Conservation (phyloP, 2,888 invertebrate species). For the Stenodema calcarata region DNA sequence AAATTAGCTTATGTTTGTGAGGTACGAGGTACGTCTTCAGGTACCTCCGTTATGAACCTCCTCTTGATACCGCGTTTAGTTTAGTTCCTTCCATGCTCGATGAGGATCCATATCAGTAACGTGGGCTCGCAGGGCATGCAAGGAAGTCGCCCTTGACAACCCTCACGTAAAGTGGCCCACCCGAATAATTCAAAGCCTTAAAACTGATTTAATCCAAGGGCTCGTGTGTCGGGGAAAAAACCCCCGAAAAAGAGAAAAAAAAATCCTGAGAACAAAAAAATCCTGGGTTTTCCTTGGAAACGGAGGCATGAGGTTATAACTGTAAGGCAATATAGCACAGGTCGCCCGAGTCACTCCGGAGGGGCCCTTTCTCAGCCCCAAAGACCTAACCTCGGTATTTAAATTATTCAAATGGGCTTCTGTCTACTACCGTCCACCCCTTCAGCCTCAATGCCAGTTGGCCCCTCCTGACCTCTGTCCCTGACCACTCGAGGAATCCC, state of each 20-base stretch:
- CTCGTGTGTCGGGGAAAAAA: neutral
- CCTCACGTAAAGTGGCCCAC: neutral
- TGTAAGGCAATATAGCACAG: slow-evolving; percentile 7
- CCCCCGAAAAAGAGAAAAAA: neutral
- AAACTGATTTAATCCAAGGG: slow-evolving; percentile 4
- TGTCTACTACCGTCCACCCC: neutral
- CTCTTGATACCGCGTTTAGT: too few relatives aligned
- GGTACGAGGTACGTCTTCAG: too few relatives aligned
- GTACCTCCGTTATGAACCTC: too few relatives aligned
- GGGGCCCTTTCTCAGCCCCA: neutral
- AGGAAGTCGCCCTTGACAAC: neutral
- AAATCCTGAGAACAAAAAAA: neutral
- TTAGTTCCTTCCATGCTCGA: too few relatives aligned
- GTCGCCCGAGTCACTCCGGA: neutral
- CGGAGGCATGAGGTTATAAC: neutral
- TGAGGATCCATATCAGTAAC: neutral
- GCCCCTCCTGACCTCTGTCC: neutral
- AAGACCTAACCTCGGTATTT: slow-evolving; percentile 14
- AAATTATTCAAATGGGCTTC: slow-evolving; percentile 12
- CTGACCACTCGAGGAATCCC: slow-evolving; percentile 15
- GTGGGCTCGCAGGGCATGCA: neutral
- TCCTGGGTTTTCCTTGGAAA: neutral
- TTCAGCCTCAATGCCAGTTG: neutral
- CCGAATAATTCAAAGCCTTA: slow-evolving; percentile 1
- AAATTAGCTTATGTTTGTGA: too few relatives aligned